Conservation (phyloP, 2,113 vertebrate species). For the Brachirus orientalis region DNA sequence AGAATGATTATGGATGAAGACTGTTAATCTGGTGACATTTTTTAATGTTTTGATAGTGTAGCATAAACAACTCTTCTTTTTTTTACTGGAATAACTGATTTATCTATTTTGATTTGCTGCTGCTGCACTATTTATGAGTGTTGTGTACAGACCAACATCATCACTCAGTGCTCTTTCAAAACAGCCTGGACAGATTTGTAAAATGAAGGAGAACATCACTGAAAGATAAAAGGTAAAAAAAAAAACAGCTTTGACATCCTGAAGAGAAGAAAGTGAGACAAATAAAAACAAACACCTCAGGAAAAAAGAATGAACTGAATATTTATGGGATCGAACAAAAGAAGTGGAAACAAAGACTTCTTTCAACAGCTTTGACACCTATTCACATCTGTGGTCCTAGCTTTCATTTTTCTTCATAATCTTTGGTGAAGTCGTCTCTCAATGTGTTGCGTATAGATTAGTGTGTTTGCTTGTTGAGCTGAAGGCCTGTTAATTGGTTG, state of each 20-base stretch:
- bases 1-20: not conserved
- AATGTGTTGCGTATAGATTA: conserved; percentile 64
- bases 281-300: conserved; percentile 52
- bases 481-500: conserved; percentile 66
- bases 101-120: not conserved
- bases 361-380: conserved; percentile 64
- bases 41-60: no score
- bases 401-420: conserved; percentile 64
- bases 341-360: conserved; percentile 44
- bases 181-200: conserved; percentile 25
- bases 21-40: no score
- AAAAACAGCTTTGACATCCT: conserved; percentile 11
- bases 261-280: conserved; percentile 47
- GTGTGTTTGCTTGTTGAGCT: conserved; percentile 67
- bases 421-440: conserved; percentile 53
- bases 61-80: not conserved
- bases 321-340: conserved; percentile 37
- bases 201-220: conserved; percentile 40
- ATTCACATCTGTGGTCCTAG: conserved; percentile 31
- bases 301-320: conserved; percentile 38
- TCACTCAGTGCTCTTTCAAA: conserved; percentile 49
- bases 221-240: conserved; percentile 27
- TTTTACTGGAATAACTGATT: not conserved
- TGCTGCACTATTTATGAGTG: not conserved
- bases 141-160: conserved; percentile 26